Conservation (phyloP, 35 echinoderm and acorn worm genomes). For the Lytechinus pictus region DNA sequence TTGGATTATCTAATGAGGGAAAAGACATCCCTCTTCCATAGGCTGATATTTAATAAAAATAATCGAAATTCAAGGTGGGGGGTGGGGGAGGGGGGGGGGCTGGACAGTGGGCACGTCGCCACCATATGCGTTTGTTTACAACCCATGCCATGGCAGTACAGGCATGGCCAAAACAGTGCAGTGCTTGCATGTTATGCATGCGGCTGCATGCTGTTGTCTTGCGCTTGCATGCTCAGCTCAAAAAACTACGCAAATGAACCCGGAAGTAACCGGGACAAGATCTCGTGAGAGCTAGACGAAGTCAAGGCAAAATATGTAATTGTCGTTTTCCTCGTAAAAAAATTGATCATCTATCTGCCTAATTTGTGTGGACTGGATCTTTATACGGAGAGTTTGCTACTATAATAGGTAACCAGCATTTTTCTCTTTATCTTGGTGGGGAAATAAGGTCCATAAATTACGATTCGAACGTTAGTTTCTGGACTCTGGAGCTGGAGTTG, state of each 20-base stretch:
- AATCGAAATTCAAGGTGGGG: too few relatives aligned
- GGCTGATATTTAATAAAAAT: too few relatives aligned
- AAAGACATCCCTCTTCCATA: too few relatives aligned
- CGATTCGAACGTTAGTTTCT: background rate
- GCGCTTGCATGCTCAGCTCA: too few relatives aligned
- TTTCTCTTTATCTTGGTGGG: background rate
- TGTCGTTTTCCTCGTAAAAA: background rate
- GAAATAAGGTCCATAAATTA: background rate
- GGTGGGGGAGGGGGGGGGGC: too few relatives aligned
- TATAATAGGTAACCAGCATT: background rate
- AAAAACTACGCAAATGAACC: background rate
- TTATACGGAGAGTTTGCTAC: background rate
- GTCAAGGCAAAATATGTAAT: background rate
- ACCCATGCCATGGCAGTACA: too few relatives aligned
- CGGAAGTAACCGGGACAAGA: background rate
- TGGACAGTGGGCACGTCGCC: too few relatives aligned
- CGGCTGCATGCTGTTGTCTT: too few relatives aligned
- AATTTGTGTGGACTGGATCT: background rate
- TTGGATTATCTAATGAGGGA: too few relatives aligned
- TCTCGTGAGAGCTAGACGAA: background rate
- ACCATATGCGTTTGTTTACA: background rate
- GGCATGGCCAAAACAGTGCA: too few relatives aligned
- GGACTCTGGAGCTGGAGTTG: too few relatives aligned
- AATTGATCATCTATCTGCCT: background rate
- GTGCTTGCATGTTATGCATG: too few relatives aligned